Evolutionary conservation across 2,113 vertebrate species (phyloP).

Genomic region (Cyprinodon variegatus): DNA sequence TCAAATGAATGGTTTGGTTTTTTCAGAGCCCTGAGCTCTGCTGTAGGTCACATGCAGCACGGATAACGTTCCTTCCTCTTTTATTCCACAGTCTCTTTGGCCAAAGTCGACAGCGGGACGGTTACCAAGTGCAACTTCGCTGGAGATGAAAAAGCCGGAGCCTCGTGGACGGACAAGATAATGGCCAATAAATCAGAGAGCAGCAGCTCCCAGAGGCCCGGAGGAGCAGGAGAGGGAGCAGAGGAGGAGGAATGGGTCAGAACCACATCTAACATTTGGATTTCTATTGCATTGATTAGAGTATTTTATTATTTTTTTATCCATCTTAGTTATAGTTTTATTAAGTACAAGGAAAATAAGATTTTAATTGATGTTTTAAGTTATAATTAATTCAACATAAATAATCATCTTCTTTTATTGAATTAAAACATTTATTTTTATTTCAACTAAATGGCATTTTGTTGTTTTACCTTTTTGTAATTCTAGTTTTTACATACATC

Average conservation of each 20-base stretch:
- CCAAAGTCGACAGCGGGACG: slow-evolving; percentile 83
- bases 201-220: background rate
- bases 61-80: background rate
- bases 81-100: slow-evolving; percentile 81
- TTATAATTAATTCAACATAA: too few species aligned
- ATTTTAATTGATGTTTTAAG: background rate
- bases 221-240: slow-evolving; percentile 76
- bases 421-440: too few species aligned
- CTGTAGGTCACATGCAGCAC: background rate
- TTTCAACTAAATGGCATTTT: too few species aligned
- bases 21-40: background rate
- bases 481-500: too few species aligned
- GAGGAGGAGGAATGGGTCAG: slow-evolving; percentile 89
- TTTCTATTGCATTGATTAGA: too few species aligned
- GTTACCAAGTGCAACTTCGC: slow-evolving; percentile 91
- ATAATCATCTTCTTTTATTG: too few species aligned
- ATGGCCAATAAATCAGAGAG: slow-evolving; percentile 81
- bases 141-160: slow-evolving; percentile 82
- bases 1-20: background rate
- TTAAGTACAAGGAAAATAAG: too few species aligned
- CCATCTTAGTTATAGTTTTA: too few species aligned
- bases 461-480: too few species aligned
- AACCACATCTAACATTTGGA: background rate
- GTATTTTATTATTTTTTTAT: too few species aligned
- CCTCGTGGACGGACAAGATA: slow-evolving; percentile 90